phyloP scores from a whole-genome alignment of 1,140 invertebrate genomes.

The Calephelis virginiensis region DNA sequence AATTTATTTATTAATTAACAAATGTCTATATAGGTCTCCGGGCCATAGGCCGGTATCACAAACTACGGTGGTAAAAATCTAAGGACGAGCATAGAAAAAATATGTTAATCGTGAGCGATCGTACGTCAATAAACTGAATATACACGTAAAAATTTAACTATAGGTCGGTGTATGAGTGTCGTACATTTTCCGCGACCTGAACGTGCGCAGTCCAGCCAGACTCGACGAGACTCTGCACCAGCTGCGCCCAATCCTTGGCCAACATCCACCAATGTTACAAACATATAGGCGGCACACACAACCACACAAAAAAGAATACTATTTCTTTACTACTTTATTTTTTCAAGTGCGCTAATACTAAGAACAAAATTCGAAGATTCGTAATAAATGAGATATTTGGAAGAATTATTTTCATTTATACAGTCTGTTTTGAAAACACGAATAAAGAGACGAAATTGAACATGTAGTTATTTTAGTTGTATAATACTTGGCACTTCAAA shows the following conservation, averaged over 20 bases:
- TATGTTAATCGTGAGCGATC: conserved; percentile 11
- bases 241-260: conserved; percentile 87
- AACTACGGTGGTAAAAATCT: too few relatives aligned
- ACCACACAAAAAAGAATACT: conserved; percentile 27
- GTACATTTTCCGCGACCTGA: conserved; percentile 82
- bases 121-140: conserved; percentile 24
- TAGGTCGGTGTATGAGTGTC: conserved; percentile 48
- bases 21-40: not conserved
- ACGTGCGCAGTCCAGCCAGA: conserved; percentile 87
- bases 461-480: too few relatives aligned
- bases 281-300: conserved; percentile 42
- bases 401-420: too few relatives aligned
- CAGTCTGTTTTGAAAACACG: too few relatives aligned
- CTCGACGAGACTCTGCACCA: conserved; percentile 88
- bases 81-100: not conserved
- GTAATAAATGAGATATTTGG: too few relatives aligned
- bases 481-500: too few relatives aligned
- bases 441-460: too few relatives aligned
- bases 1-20: not conserved
- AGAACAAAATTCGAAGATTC: too few relatives aligned
- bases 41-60: too few relatives aligned
- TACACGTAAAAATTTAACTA: conserved; percentile 28
- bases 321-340: conserved; percentile 4
- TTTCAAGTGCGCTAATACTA: not conserved
- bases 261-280: conserved; percentile 73